Base-by-base conservation (phyloP, 2,113 vertebrate genomes). In the Ammospiza nelsoni region DNA sequence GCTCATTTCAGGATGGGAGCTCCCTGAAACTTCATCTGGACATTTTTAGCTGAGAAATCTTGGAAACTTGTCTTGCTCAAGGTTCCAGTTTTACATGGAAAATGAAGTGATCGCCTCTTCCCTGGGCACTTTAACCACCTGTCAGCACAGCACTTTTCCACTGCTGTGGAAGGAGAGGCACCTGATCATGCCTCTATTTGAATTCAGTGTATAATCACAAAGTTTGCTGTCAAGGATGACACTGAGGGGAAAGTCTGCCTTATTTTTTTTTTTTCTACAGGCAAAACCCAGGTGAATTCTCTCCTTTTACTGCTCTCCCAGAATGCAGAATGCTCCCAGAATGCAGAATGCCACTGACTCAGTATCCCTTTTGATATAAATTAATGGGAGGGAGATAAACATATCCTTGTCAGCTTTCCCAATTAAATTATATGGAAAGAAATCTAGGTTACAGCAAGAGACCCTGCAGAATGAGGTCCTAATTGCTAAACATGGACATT, bases 61-160 rank as follows among this genome's bases (percentile, higher is more conserved):
- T 43, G 21, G 67, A 82, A 58, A 51, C 19, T 49, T 6, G 3
- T 85, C 91, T 92, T 94, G 35, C 29, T 84, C 92, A 46, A 49
- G 31, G 44, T 61, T 57, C 7, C 1, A 6, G 2, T 82, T 97
- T 59, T 94, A 48, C 75, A 55, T 75, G 54, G 83, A 95, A 96
- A 94, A 91, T 43, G 80, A 63, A 93, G 81, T 22, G 5, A 37
- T 24, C 29, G 41, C 31, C 48, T 94, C 83, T 92, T 84, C 9
- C 72, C 67, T 49, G 72, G 74, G 80, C 75, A 90, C 91, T 96
- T 87, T 63, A 93, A 75, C 78, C 76, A 85, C 85, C 93, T 78
- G 25, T 25, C 37, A n/a, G 18, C 61, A 77, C 44, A 58, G 33
- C 44, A 25, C 18, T 95, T 84, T 61, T 22, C 65, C 13, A 12